Percentiles rank a stretch among this genome's conserved stretches.
These are phyloP conservation scores for Machimus rusticus DNA, from an alignment of 2,888 invertebrate genomes.

Conservation along the genomic window DNA sequence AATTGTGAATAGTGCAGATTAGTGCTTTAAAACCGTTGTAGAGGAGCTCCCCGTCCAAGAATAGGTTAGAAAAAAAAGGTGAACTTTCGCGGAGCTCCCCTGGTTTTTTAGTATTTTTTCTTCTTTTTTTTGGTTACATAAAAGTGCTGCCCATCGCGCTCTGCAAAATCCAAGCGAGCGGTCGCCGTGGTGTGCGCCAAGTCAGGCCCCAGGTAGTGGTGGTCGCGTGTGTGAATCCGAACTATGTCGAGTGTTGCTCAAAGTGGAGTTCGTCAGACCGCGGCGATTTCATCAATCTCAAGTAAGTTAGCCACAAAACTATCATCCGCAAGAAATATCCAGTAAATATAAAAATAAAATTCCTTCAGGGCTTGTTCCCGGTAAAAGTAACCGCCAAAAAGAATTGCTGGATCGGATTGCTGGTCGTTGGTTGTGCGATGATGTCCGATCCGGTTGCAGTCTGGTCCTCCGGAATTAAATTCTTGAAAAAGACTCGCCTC, in stretches of 20 bases:
- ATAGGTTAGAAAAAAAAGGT: neutral
- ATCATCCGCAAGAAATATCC: neutral
- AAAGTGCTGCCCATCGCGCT: neutral
- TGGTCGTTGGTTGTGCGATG: neutral
- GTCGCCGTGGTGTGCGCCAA: neutral
- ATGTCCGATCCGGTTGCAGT: neutral
- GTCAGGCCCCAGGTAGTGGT: neutral
- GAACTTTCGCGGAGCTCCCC: neutral
- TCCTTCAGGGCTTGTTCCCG: neutral
- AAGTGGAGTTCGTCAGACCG: neutral
- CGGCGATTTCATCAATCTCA: neutral
- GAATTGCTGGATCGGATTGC: too few relatives aligned
- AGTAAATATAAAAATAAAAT: too few relatives aligned
- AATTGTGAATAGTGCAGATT: neutral
- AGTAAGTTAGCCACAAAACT: neutral
- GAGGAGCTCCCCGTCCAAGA: neutral
- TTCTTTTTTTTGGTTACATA: neutral
- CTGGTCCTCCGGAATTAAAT: neutral
- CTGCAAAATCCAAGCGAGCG: neutral
- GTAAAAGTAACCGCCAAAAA: neutral
- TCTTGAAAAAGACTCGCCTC: neutral
- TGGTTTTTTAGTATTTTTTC: neutral
- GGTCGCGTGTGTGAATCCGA: constrained; percentile 12
- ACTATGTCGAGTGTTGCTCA: constrained; percentile 14
- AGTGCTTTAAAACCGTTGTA: neutral